These are phyloP conservation scores for Poeciliopsis paucimaculata DNA, from an alignment of 2,797 vertebrate genomes.

Conservation along the genomic window DNA sequence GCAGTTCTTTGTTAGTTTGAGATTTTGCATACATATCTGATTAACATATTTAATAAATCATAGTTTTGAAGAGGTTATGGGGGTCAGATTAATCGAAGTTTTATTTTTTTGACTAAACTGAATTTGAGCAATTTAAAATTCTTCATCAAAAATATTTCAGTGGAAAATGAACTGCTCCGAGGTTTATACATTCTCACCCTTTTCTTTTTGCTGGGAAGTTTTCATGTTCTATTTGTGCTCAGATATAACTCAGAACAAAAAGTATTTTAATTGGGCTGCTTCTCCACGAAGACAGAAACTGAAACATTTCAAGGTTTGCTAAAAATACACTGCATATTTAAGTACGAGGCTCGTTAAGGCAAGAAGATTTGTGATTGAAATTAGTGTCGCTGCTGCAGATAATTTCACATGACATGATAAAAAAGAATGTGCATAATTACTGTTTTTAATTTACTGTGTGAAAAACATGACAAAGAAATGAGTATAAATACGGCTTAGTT, in stretches of 20 bases:
- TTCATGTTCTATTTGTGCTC: not conserved
- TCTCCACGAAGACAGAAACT: not conserved
- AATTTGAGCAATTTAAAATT: not conserved
- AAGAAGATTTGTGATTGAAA: constrained; percentile 13
- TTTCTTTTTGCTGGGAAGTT: not conserved
- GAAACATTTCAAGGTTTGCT: constrained; percentile 18
- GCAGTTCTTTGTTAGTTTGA: not conserved
- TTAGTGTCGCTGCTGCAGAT: constrained; percentile 10
- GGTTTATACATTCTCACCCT: not conserved
- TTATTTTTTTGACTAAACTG: not conserved
- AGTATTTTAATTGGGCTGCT: constrained; percentile 21
- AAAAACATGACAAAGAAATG: constrained; percentile 49
- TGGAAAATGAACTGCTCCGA: not conserved
- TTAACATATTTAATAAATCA: not conserved
- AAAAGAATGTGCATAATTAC: constrained; percentile 36
- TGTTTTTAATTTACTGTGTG: constrained; percentile 27
- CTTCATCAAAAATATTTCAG: not conserved
- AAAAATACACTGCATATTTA: constrained; percentile 11
- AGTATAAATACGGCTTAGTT: constrained; percentile 20
- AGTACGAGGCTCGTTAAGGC: not conserved
- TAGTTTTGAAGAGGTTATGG: not conserved
- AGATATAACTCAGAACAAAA: not conserved
- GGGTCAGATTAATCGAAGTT: not conserved
- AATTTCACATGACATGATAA: constrained; percentile 28
- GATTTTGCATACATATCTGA: not conserved